These are phyloP conservation scores for Notodonta dromedarius DNA, from an alignment of 2,888 invertebrate genomes.

Conservation along the genomic window DNA sequence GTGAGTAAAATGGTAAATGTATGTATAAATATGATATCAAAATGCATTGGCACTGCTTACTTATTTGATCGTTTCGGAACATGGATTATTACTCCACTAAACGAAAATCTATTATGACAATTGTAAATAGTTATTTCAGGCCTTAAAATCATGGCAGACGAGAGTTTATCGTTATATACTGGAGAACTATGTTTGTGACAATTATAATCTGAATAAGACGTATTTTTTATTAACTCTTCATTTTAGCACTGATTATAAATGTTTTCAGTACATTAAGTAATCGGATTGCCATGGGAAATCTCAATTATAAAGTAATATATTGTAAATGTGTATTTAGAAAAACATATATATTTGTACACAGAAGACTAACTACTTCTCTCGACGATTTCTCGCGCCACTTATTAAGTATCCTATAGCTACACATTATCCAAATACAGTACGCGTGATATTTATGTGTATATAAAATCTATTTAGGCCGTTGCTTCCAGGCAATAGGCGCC, in stretches of 20 bases:
- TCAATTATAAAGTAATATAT: not conserved
- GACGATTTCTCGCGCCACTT: no score
- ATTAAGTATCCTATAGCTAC: no score
- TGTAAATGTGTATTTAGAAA: not conserved
- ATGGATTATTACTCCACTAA: not conserved
- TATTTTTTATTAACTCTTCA: not conserved
- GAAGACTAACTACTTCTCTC: not conserved
- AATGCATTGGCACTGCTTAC: not conserved
- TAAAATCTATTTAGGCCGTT: slow-evolving; percentile 5
- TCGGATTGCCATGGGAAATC: not conserved
- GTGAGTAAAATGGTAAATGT: not conserved
- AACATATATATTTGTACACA: not conserved
- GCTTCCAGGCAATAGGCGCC: not conserved
- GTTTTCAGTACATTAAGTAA: not conserved
- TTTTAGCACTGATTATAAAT: not conserved
- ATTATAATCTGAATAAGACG: not conserved
- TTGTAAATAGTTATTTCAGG: not conserved
- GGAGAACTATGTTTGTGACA: not conserved
- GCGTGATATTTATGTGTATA: not conserved
- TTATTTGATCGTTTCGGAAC: not conserved
- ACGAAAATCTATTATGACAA: no score
- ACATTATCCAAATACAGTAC: not conserved
- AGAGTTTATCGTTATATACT: not conserved
- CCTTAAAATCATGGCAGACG: not conserved
- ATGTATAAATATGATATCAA: not conserved